Evolutionary conservation across 2,888 invertebrate species (phyloP).

Genomic region (Torymus texanus): DNA sequence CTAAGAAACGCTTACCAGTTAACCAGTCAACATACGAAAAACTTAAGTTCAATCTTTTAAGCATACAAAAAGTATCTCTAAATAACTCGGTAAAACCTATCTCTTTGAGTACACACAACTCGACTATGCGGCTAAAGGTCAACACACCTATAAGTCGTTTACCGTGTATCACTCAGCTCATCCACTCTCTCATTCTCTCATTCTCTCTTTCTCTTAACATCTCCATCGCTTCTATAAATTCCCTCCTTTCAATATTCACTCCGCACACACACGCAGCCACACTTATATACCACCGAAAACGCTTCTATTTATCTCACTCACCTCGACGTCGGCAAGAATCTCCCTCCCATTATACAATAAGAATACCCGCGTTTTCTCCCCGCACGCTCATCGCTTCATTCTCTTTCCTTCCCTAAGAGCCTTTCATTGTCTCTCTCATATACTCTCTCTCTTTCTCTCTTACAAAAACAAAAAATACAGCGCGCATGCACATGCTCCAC

Average conservation of each 20-base stretch:
- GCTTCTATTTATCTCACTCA: conserved; percentile 28
- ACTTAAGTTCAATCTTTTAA: too few relatives aligned
- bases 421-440: conserved; percentile 31
- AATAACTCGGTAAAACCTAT: too few relatives aligned
- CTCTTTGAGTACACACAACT: too few relatives aligned
- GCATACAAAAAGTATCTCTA: too few relatives aligned
- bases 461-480: background rate
- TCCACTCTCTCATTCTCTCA: background rate
- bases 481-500: background rate
- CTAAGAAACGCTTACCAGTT: too few relatives aligned
- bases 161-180: too few relatives aligned
- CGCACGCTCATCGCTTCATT: background rate
- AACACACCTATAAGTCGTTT: too few relatives aligned
- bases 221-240: conserved; percentile 5
- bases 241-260: too few relatives aligned
- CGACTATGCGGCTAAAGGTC: too few relatives aligned
- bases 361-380: conserved; percentile 9
- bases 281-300: background rate
- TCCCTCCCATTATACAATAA: conserved; percentile 20
- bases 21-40: too few relatives aligned
- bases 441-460: background rate
- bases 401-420: conserved; percentile 29
- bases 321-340: background rate
- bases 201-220: background rate
- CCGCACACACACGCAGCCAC: too few relatives aligned